These are phyloP conservation scores for Rhagonycha fulva DNA, from an alignment of 2,888 invertebrate genomes.

Conservation along the genomic window DNA sequence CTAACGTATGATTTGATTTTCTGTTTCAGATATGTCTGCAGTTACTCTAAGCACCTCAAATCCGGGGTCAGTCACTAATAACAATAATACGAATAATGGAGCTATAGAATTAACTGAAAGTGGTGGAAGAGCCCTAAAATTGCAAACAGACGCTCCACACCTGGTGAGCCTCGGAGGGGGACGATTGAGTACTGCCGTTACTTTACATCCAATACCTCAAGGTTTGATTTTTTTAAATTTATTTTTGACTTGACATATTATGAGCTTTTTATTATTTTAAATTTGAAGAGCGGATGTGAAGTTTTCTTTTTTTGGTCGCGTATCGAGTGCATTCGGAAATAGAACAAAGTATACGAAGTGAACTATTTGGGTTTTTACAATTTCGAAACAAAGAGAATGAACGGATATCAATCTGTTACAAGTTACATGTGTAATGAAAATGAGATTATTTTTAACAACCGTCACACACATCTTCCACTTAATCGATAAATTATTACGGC, in stretches of 20 bases:
- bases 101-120: conserved; percentile 43
- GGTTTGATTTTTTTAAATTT: conserved; percentile 59
- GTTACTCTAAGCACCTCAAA: conserved; percentile 28
- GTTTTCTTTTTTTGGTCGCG: conserved; percentile 6
- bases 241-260: conserved; percentile 2
- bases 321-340: not conserved
- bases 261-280: conserved; percentile 1
- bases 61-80: conserved; percentile 3
- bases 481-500: not conserved
- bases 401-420: not conserved
- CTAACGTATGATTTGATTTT: conserved; percentile 2
- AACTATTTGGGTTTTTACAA: not conserved
- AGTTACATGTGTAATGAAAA: not conserved
- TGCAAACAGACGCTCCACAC: conserved; percentile 84
- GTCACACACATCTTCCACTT: too few relatives aligned
- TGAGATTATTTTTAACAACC: not conserved
- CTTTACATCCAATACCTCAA: conserved; percentile 86
- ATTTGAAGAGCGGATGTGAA: conserved; percentile 6
- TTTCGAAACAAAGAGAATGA: not conserved
- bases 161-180: conserved; percentile 90
- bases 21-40: conserved; percentile 39
- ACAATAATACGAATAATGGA: conserved; percentile 27
- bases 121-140: conserved; percentile 63
- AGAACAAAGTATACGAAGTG: not conserved
- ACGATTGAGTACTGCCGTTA: conserved; percentile 88